These are phyloP conservation scores for Erethizon dorsatum DNA, from an alignment of 2,797 vertebrate genomes.

Conservation along the genomic window DNA sequence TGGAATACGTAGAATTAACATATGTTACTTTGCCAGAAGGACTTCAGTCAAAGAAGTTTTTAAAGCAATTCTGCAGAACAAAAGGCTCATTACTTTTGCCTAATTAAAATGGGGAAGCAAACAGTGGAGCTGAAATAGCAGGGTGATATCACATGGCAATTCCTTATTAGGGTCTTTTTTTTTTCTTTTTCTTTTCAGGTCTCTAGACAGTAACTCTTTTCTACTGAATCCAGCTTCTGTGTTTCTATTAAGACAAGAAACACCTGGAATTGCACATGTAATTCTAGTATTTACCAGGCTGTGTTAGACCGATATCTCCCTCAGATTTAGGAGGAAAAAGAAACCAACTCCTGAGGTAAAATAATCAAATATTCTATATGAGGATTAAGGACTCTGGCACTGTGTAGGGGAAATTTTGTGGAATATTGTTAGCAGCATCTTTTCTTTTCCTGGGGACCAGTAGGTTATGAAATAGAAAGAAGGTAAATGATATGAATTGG, in stretches of 20 bases:
- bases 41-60: slow-evolving; percentile 81
- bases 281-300: not conserved
- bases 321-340: slow-evolving; percentile 41
- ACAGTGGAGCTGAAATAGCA: slow-evolving; percentile 68
- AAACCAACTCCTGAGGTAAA: not conserved
- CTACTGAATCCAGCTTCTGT: not conserved
- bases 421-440: not conserved
- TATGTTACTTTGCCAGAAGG: slow-evolving; percentile 78
- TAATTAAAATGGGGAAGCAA: slow-evolving; percentile 74
- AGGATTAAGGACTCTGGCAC: not conserved
- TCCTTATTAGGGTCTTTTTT: not conserved
- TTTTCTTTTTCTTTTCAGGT: not conserved
- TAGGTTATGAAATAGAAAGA: not conserved
- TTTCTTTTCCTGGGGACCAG: not conserved
- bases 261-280: not conserved
- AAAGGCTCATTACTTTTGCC: slow-evolving; percentile 79
- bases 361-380: not conserved
- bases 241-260: not conserved
- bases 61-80: slow-evolving; percentile 76
- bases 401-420: slow-evolving; percentile 21
- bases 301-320: not conserved
- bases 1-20: slow-evolving; percentile 80
- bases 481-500: not conserved
- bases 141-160: not conserved
- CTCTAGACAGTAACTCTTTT: not conserved